phyloP scores from a whole-genome alignment of 1,140 invertebrate genomes.

The Lordiphosa clarofinis region DNA sequence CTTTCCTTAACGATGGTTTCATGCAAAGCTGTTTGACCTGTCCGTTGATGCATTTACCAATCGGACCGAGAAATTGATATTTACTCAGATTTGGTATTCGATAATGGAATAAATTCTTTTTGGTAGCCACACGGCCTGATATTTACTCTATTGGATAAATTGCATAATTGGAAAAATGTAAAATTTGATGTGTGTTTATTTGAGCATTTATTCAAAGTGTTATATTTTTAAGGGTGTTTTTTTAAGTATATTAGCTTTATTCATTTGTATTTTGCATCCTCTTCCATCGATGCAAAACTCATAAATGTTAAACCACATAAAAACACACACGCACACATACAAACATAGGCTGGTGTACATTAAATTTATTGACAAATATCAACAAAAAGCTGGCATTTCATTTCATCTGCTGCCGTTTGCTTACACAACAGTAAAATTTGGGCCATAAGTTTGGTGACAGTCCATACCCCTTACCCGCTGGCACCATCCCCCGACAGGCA shows the following conservation, averaged over 20 bases:
- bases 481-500: slow-evolving; percentile 5
- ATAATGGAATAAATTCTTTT: too few species aligned
- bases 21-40: too few species aligned
- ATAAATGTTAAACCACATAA: slow-evolving; percentile 26
- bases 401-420: slow-evolving; percentile 64
- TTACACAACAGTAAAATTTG: slow-evolving; percentile 72
- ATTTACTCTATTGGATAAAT: too few species aligned
- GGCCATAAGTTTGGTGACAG: slow-evolving; percentile 59
- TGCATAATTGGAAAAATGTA: slow-evolving; percentile 8
- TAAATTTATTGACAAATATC: slow-evolving; percentile 76
- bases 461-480: background rate
- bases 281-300: slow-evolving; percentile 6
- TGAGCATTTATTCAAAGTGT: background rate
- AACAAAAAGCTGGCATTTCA: slow-evolving; percentile 68
- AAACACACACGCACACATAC: slow-evolving; percentile 10
- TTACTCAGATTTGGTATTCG: too few species aligned
- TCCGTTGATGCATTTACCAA: too few species aligned
- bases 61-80: too few species aligned
- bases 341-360: slow-evolving; percentile 38
- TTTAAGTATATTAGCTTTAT: background rate
- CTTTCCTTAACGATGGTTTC: too few species aligned
- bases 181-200: too few species aligned
- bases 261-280: slow-evolving; percentile 28
- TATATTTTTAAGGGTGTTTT: slow-evolving; percentile 8
- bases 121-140: too few species aligned